Evolutionary conservation across 1,140 invertebrate species (phyloP).

Genomic region (Acromyrmex heyeri): DNA sequence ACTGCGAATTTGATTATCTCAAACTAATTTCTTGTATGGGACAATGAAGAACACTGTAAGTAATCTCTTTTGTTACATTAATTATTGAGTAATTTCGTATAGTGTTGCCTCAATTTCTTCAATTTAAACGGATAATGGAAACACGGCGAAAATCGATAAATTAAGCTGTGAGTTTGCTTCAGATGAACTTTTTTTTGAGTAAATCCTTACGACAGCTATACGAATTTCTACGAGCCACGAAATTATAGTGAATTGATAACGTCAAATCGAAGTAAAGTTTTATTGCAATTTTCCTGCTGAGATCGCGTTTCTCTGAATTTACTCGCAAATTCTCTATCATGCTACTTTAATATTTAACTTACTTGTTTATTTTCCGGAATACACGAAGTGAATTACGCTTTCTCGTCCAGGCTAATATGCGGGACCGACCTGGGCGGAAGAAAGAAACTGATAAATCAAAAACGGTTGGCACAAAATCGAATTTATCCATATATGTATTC

Average conservation of each 20-base stretch:
- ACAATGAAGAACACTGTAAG: neutral
- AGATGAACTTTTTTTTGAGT: neutral
- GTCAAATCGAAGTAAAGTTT: conserved; percentile 32
- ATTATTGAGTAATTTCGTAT: neutral
- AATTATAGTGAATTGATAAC: conserved; percentile 47
- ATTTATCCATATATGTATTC: neutral
- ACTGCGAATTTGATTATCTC: neutral
- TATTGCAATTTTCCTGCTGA: conserved; percentile 4
- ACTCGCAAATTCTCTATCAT: conserved; percentile 33
- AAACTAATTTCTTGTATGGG: neutral
- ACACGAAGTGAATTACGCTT: conserved; percentile 40
- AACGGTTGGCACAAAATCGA: neutral
- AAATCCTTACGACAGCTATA: conserved; percentile 11
- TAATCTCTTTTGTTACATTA: neutral
- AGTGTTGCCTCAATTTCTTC: neutral
- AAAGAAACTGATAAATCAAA: conserved; percentile 1
- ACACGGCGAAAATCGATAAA: neutral
- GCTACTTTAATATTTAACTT: too few species aligned
- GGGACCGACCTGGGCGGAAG: neutral
- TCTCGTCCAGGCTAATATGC: neutral
- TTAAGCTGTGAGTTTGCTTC: conserved; percentile 1
- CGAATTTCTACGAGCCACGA: conserved; percentile 47
- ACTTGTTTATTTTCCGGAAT: conserved; percentile 44
- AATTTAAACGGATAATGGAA: conserved; percentile 17
- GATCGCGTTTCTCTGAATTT: conserved; percentile 18